Evolutionary conservation across 1,140 invertebrate genomes (phyloP).

Genomic region (Rhopalosiphum maidis): DNA sequence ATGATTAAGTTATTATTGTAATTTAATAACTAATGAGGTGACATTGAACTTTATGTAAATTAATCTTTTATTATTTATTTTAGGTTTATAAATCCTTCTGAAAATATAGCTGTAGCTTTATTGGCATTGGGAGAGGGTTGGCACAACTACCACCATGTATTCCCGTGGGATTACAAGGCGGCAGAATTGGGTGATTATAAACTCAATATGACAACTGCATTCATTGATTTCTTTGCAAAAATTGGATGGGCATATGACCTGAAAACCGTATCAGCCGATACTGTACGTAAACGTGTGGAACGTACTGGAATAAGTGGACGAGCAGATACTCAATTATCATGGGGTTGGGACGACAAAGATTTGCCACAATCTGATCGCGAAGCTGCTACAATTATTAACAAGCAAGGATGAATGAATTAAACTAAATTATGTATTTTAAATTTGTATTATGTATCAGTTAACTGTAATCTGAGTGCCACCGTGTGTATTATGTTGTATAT

Average conservation of each 20-base stretch:
- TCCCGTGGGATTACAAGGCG: constrained; percentile 93
- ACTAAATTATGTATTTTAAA: not conserved
- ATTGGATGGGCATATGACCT: constrained; percentile 84
- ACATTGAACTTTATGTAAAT: not conserved
- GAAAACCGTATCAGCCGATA: constrained; percentile 67
- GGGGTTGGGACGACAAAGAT: constrained; percentile 59
- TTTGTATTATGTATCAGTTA: not conserved
- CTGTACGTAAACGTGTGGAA: constrained; percentile 66
- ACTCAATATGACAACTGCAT: constrained; percentile 79
- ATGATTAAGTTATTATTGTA: constrained; percentile 62
- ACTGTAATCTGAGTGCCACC: not conserved
- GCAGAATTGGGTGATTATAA: constrained; percentile 79
- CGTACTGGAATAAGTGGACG: constrained; percentile 71
- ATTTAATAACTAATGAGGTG: not conserved
- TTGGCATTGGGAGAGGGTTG: constrained; percentile 85
- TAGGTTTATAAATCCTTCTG: constrained; percentile 78
- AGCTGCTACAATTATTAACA: constrained; percentile 58
- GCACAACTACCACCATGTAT: constrained; percentile 96
- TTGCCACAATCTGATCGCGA: constrained; percentile 61
- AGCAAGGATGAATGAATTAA: constrained; percentile 22
- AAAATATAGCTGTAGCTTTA: constrained; percentile 75
- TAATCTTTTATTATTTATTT: not conserved
- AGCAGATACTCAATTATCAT: constrained; percentile 60
- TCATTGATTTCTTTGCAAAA: constrained; percentile 73
- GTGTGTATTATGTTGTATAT: constrained; percentile 37